Evolutionary conservation across 2,888 invertebrate species (phyloP).

Genomic region (Trichacis sp.): DNA sequence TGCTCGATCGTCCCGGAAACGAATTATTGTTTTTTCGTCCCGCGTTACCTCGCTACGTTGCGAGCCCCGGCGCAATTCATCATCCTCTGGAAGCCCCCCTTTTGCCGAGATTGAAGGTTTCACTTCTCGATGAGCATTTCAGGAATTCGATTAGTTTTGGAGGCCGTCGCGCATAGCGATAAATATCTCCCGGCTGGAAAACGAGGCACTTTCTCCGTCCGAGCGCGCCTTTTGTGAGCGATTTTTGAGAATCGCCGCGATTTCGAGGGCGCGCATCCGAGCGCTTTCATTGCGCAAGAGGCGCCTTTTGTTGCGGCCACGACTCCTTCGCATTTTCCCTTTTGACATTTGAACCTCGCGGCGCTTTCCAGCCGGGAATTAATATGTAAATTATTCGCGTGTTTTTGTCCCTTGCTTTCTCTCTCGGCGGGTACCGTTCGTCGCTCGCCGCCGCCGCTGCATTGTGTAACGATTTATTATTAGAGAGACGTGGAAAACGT

Average conservation of each 20-base stretch:
- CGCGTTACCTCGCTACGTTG: not conserved
- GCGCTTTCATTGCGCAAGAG: conserved; percentile 2
- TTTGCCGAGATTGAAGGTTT: not conserved
- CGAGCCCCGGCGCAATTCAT: not conserved
- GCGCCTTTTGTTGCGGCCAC: conserved; percentile 12
- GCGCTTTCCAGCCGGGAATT: conserved; percentile 29
- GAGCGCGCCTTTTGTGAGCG: conserved; percentile 2
- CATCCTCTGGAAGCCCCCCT: not conserved
- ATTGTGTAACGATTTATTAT: too few relatives aligned
- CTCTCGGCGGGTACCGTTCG: too few relatives aligned
- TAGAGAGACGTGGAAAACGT: too few relatives aligned
- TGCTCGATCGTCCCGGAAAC: not conserved
- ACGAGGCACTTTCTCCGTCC: not conserved
- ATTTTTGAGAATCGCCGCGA: conserved; percentile 15
- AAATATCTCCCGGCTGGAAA: not conserved
- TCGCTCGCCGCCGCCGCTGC: too few relatives aligned
- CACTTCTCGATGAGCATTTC: not conserved
- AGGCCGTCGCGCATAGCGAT: not conserved
- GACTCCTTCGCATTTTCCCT: conserved; percentile 7
- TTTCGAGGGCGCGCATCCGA: not conserved
- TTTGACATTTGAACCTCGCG: conserved; percentile 6
- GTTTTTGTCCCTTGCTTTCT: conserved; percentile 34
- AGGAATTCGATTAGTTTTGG: not conserved
- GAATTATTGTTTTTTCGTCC: not conserved
- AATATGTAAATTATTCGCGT: conserved; percentile 37